Conservation (phyloP, 2,797 vertebrate species). For the Sebastiscus albofasciatus region DNA sequence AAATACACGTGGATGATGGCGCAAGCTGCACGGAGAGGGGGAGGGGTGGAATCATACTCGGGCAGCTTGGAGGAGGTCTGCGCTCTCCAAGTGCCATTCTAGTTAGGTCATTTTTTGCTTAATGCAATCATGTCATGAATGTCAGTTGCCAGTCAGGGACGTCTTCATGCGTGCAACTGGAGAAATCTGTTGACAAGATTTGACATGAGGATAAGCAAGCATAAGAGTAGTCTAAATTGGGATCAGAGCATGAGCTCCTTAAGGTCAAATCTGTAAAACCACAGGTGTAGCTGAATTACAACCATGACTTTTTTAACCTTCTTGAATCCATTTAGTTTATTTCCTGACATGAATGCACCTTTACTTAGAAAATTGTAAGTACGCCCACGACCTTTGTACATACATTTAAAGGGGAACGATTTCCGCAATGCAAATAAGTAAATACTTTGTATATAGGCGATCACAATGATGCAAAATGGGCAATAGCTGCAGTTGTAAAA, state of each 20-base stretch:
- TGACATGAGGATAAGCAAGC: not conserved
- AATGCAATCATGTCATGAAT: not conserved
- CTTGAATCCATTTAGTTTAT: not conserved
- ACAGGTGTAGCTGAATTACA: not conserved
- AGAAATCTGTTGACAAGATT: not conserved
- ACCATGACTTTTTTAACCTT: not conserved
- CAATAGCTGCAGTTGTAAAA: not conserved
- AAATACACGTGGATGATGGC: no score
- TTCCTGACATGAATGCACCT: not conserved
- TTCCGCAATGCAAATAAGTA: not conserved
- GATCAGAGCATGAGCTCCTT: not conserved
- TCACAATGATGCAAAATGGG: not conserved
- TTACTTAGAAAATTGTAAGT: not conserved
- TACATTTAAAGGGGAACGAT: not conserved
- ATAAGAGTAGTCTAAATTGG: not conserved
- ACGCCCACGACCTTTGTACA: not conserved
- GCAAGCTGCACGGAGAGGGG: no score
- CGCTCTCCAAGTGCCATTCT: no score
- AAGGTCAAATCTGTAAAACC: not conserved
- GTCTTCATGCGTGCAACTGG: not conserved
- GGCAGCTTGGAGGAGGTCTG: no score
- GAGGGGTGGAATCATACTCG: no score
- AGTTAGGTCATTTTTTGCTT: not conserved
- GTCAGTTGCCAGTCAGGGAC: not conserved
- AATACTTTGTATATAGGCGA: not conserved